These are phyloP conservation scores for Petroica traversi DNA, from an alignment of 2,113 vertebrate species.

Conservation along the genomic window DNA sequence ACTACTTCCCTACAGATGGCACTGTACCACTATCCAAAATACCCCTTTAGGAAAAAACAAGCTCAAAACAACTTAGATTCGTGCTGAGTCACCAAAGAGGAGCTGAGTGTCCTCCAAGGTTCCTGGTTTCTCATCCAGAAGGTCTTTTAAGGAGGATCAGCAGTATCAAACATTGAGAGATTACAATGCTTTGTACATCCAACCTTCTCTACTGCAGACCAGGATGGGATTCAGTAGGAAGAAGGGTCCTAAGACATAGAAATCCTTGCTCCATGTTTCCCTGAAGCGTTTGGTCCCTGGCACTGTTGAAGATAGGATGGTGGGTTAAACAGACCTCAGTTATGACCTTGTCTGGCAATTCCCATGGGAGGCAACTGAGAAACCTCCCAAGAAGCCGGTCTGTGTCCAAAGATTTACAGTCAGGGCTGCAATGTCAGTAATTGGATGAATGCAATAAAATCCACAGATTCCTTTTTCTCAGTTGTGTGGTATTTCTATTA, in stretches of 20 bases:
- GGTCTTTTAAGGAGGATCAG: neutral
- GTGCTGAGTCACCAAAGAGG: neutral
- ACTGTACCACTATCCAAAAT: slow-evolving; percentile 45
- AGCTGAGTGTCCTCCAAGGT: neutral
- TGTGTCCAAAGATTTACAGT: neutral
- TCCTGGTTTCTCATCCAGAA: neutral
- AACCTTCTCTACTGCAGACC: neutral
- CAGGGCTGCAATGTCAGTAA: neutral
- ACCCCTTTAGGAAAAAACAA: neutral
- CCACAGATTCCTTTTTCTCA: neutral
- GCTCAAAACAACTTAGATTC: neutral
- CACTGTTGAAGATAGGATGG: neutral
- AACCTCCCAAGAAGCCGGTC: neutral
- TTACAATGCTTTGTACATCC: neutral
- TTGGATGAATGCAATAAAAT: slow-evolving; percentile 20
- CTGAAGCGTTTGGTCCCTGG: neutral
- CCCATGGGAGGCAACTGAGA: neutral
- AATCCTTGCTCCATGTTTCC: neutral
- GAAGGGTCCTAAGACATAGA: neutral
- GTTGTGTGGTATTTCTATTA: slow-evolving; percentile 23
- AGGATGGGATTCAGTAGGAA: neutral
- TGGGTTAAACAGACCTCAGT: neutral
- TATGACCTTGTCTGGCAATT: neutral
- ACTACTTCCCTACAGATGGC: slow-evolving; percentile 64
- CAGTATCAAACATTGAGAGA: neutral